A percentile compares a stretch with the other conserved stretches of the same genome.
phyloP scores from a whole-genome alignment of 2,888 invertebrate genomes.

The Euplagia quadripunctaria region DNA sequence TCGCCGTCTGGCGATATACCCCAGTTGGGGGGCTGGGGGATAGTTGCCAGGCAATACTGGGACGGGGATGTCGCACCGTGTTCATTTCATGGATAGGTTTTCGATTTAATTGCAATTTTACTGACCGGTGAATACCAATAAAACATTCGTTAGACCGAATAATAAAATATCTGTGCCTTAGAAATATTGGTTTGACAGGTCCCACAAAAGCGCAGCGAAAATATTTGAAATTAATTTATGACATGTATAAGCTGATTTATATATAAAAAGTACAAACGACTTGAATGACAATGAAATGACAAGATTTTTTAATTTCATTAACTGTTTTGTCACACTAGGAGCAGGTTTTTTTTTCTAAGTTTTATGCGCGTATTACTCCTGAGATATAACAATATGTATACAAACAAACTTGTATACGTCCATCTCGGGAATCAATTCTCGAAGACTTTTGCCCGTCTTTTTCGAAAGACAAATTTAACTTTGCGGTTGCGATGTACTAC shows the following conservation, averaged over 20 bases:
- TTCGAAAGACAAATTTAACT: too few species aligned
- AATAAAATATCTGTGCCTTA: background rate
- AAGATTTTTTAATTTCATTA: too few species aligned
- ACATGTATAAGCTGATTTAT: background rate
- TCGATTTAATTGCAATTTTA: slow-evolving; percentile 29
- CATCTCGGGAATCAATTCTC: too few species aligned
- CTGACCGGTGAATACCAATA: background rate
- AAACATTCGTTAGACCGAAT: background rate
- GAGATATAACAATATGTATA: too few species aligned
- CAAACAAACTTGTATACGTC: too few species aligned
- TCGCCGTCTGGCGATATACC: slow-evolving; percentile 58
- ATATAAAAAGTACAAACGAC: background rate
- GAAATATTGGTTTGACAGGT: background rate
- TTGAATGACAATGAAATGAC: too few species aligned
- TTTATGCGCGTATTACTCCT: too few species aligned
- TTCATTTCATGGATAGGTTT: slow-evolving; percentile 30
- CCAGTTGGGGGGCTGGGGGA: slow-evolving; percentile 34
- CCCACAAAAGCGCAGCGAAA: too few species aligned
- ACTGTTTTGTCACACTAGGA: too few species aligned
- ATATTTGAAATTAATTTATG: background rate
- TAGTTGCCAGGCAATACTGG: slow-evolving; percentile 48
- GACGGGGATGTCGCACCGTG: slow-evolving; percentile 29
- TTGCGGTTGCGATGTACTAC: too few species aligned
- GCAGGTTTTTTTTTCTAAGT: too few species aligned
- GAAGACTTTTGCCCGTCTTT: too few species aligned